Evolutionary conservation across 2,797 vertebrate species (phyloP).

Genomic region (Meda fulgida): DNA sequence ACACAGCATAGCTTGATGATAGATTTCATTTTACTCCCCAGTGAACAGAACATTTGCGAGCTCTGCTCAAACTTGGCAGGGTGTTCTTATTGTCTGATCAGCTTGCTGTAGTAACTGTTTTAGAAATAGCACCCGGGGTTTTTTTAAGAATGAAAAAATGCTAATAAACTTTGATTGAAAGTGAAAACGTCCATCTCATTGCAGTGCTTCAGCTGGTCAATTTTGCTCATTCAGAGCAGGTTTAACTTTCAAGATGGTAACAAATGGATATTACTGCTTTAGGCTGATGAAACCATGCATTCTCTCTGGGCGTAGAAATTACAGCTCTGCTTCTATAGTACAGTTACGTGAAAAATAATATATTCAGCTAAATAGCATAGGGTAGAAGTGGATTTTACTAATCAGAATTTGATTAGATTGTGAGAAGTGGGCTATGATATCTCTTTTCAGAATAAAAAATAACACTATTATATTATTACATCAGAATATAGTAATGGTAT

Average conservation of each 20-base stretch:
- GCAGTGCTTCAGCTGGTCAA: too few relatives aligned
- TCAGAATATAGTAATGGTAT: background rate
- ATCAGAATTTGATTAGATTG: background rate
- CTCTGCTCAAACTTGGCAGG: background rate
- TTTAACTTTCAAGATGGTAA: too few relatives aligned
- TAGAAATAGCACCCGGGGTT: background rate
- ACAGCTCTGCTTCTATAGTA: too few relatives aligned
- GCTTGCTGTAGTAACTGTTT: background rate
- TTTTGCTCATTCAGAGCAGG: too few relatives aligned
- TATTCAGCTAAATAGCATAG: background rate
- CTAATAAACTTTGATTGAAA: too few relatives aligned
- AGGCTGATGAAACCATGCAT: too few relatives aligned
- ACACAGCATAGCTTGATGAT: background rate
- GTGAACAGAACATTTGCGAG: background rate
- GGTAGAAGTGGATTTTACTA: background rate
- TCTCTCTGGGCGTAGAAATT: too few relatives aligned
- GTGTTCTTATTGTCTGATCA: background rate
- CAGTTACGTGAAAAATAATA: background rate
- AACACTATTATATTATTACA: background rate
- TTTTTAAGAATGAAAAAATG: background rate
- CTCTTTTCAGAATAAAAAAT: background rate
- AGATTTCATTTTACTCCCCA: conserved; percentile 10
- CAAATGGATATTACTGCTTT: too few relatives aligned
- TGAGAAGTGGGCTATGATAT: background rate
- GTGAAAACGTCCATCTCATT: too few relatives aligned